Conservation (phyloP, 1,140 invertebrate genomes). For the Eubasilissa regina region DNA sequence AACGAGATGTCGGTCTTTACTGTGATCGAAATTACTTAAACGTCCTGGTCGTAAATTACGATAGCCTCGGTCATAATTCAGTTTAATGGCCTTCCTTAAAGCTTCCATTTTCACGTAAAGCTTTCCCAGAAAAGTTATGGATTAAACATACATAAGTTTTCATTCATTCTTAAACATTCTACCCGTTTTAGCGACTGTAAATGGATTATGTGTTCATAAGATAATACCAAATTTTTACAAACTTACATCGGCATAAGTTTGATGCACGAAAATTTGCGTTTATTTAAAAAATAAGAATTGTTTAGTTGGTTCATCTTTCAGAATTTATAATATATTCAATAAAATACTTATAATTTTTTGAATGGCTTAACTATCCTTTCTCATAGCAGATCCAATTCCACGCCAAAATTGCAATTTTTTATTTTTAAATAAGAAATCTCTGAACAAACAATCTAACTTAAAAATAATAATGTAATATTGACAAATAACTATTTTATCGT, state of each 20-base stretch:
- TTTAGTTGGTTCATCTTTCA: too few species aligned
- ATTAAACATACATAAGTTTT: conserved; percentile 30
- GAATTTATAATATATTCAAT: too few species aligned
- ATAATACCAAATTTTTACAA: conserved; percentile 16
- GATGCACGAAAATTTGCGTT: neutral
- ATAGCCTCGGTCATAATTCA: conserved; percentile 37
- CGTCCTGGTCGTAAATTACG: conserved; percentile 32
- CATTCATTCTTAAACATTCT: conserved; percentile 31
- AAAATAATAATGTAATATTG: too few species aligned
- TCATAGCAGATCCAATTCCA: too few species aligned
- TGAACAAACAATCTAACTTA: too few species aligned
- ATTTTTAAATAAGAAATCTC: too few species aligned
- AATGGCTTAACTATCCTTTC: too few species aligned
- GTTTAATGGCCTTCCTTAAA: conserved; percentile 37
- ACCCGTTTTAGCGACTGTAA: neutral
- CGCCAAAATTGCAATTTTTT: too few species aligned
- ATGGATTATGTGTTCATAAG: conserved; percentile 16
- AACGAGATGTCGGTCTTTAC: conserved; percentile 27
- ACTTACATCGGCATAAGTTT: conserved; percentile 3
- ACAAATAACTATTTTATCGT: too few species aligned
- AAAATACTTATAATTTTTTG: too few species aligned
- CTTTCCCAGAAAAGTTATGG: conserved; percentile 39
- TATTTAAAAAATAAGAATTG: too few species aligned
- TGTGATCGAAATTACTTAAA: conserved; percentile 44
- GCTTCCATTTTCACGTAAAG: conserved; percentile 41